Base-by-base conservation (phyloP, 2,888 invertebrate genomes). In the Adineta ricciae region DNA sequence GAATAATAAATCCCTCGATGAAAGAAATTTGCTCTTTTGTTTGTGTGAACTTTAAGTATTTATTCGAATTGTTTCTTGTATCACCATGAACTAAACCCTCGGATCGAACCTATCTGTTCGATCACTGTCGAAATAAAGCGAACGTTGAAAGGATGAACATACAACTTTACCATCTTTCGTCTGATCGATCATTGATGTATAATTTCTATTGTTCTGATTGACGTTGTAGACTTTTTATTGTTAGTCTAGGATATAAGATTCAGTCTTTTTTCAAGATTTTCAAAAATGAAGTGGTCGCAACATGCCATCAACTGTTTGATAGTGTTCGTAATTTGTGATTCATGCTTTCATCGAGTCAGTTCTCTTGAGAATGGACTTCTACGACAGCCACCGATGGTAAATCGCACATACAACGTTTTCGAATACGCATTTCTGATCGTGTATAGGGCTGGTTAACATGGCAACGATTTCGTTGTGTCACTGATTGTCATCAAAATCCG, bases 381-480 rank as follows among this genome's bases (percentile, higher is more conserved):
- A 27, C 90, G 93, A 87, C 94, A 95, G 86, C 95, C 95, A 21
- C 95, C 95, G 0, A 95, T 95, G 95, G 50, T 50, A 50, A 8
- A 46, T 46, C 5, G 46, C 5, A 46, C 46, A 11, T 46, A 46
- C 11, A 46, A 46, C 11, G 8, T 46, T 46, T 46, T 46, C 5
- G 46, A 46, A 46, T 8, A 50, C 14, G 19, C 50, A 50, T 16
- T 16, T 50, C 19, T 50, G 19, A 16, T 19, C 19, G 3, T 9
- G 19, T 50, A 14, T 50, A 50, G 50, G 95, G 95, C 50, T 95
- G 95, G 95, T 91, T 95, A 84, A 94, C 95, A n/a, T 95, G 95
- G 95, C 94, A 95, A 90, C 90, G 95, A 89, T 95, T 95, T 90
- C 92, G 94, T 87, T 95, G 95, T 90, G 95, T 95, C 90, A 94